Conservation (phyloP, 2,113 vertebrate genomes). For the Chloropsis hardwickii region DNA sequence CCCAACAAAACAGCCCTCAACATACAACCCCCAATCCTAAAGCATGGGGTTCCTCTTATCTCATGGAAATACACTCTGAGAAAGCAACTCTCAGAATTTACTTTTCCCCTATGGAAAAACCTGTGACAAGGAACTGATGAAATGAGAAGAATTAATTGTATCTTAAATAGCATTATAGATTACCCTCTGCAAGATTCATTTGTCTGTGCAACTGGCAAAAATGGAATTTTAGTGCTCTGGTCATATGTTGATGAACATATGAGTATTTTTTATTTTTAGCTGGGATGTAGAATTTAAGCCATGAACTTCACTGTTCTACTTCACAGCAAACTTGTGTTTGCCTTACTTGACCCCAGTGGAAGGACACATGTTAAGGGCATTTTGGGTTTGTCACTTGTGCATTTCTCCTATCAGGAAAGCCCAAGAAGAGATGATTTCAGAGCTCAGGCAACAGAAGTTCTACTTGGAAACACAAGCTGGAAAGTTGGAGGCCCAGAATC, state of each 20-base stretch:
- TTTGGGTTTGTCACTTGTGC: neutral
- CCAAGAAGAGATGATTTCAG: conserved; percentile 99
- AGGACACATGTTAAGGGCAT: neutral
- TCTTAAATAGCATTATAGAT: neutral
- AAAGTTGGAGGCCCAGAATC: conserved; percentile 96
- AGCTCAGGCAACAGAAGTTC: conserved; percentile 98
- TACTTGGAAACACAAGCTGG: conserved; percentile 98
- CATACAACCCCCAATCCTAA: neutral
- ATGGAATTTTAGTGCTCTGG: neutral
- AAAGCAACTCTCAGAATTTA: neutral
- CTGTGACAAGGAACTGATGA: neutral
- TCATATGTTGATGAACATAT: neutral
- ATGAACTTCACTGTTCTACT: neutral
- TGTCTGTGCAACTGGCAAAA: neutral
- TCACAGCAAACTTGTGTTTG: neutral
- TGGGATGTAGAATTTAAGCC: neutral
- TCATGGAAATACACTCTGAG: neutral
- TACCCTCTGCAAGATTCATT: neutral
- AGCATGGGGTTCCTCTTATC: neutral
- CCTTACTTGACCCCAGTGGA: neutral
- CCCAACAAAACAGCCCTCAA: neutral
- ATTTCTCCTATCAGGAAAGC: conserved; percentile 86
- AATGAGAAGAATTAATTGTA: neutral
- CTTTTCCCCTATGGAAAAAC: neutral
- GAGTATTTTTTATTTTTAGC: neutral